Base-by-base conservation (phyloP, 2,888 invertebrate species). In the Drosophila anceps region DNA sequence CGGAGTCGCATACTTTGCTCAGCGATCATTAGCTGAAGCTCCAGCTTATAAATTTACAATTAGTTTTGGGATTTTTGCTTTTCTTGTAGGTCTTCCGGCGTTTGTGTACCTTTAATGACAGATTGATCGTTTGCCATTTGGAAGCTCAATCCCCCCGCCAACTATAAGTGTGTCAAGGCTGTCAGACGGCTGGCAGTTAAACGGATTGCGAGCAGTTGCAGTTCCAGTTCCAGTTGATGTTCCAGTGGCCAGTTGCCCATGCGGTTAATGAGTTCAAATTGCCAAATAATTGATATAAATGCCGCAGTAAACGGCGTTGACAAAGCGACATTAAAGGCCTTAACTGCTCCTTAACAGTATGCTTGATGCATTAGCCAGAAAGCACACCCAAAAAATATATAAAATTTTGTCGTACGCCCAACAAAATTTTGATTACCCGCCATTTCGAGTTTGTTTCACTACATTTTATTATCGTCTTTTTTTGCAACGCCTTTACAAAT, bases 281-380 rank as follows among this genome's bases (percentile, higher is more conserved):
- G 73, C 79, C 79, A 84, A 86, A 86, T 87, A 84, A 86, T 88
- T 88, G 79, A 69, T 73, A 79, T 82, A 78, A 79, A 87, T 72
- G 76, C 50, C 51, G 59, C 61, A 29, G 48, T 65, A 61, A 76
- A 68, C 46, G 31, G 55, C 59, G 58, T 59, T 41, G 33, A 62
- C 73, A 74, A 71, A 68, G 54, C 70, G 29, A 24, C 70, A 64
- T 77, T 74, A 61, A 78, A 57, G 44, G 53, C 50, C 44, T 65
- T 75, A 71, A 78, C 43, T 62, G 72, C 63, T 43, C 18, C 58
- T 72, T 54, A 60, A 73, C 44, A 54, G 53, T 33, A 44, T 31
- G 62, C 53, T 39, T 65, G 78, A 65, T 73, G 73, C 69, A 77
- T 73, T 61, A 51, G 59, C 46, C 39, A 35, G 50, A 51, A 46